Evolutionary conservation across 92 coral and sea anemone genomes (phyloP).

Genomic region (Porites evermanni): DNA sequence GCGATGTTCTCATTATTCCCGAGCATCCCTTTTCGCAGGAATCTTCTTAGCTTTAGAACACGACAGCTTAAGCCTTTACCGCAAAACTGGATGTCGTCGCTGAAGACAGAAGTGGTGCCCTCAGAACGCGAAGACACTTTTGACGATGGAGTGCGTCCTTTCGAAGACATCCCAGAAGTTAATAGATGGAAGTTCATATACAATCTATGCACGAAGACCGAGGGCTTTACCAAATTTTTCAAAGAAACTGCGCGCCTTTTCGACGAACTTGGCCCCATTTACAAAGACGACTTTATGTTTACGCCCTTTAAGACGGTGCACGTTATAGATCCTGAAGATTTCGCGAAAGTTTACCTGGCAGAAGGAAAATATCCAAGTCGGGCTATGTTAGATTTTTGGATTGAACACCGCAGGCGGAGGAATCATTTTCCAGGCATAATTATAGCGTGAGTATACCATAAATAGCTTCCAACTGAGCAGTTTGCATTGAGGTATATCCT

Average conservation of each 20-base stretch:
- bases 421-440: not conserved
- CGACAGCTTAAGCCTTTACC: too few species aligned
- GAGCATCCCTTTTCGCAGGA: too few species aligned
- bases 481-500: too few species aligned
- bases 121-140: too few species aligned
- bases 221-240: not conserved
- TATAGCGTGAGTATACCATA: not conserved
- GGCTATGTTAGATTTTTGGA: not conserved
- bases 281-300: not conserved
- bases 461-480: not conserved
- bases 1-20: too few species aligned
- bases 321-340: not conserved
- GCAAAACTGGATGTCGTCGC: too few species aligned
- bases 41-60: too few species aligned
- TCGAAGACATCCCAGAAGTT: not conserved
- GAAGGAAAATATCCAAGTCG: slow-evolving; percentile 7
- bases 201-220: too few species aligned
- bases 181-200: not conserved
- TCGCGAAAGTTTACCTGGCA: not conserved
- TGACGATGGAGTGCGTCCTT: not conserved
- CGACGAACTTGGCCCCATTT: not conserved
- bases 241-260: not conserved
- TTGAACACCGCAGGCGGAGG: slow-evolving; percentile 3
- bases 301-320: not conserved
- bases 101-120: too few species aligned